Percentiles rank a stretch among this genome's conserved stretches.
These are phyloP conservation scores for Schrankia costaestrigalis DNA, from an alignment of 2,888 invertebrate species.

Conservation along the genomic window DNA sequence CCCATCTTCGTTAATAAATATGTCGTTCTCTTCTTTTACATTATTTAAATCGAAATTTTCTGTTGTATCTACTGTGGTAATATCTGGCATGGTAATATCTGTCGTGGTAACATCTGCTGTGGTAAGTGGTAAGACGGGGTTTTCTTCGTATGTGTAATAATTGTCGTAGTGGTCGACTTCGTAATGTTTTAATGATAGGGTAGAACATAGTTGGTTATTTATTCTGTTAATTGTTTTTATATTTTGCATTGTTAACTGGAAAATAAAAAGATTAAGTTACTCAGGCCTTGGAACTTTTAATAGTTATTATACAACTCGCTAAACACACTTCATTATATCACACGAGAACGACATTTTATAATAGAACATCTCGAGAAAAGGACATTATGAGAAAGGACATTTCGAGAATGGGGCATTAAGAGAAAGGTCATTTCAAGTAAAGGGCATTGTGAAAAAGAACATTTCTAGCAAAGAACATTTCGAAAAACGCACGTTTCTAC, in stretches of 20 bases:
- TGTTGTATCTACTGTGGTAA: not conserved
- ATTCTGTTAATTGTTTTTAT: conserved; percentile 47
- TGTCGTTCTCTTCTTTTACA: conserved; percentile 33
- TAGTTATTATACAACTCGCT: no score
- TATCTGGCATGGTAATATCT: not conserved
- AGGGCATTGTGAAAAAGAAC: no score
- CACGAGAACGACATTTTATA: no score
- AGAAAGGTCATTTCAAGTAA: no score
- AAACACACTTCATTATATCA: no score
- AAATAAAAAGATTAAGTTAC: conserved; percentile 10
- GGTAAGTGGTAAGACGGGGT: not conserved
- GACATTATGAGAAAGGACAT: no score
- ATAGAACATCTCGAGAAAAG: no score
- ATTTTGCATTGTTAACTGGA: conserved; percentile 49
- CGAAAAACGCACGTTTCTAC: no score
- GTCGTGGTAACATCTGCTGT: not conserved
- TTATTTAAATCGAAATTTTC: conserved; percentile 1
- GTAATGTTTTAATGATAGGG: conserved; percentile 28
- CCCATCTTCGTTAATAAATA: conserved; percentile 19
- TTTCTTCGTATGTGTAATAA: not conserved
- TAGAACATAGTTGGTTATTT: conserved; percentile 36
- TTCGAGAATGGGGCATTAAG: no score
- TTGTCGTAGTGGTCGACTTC: conserved; percentile 36
- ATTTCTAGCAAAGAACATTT: no score
- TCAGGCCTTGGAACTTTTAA: not conserved